Base-by-base conservation (phyloP, 2,113 vertebrate genomes). In the Xiphorhynchus elegans region DNA sequence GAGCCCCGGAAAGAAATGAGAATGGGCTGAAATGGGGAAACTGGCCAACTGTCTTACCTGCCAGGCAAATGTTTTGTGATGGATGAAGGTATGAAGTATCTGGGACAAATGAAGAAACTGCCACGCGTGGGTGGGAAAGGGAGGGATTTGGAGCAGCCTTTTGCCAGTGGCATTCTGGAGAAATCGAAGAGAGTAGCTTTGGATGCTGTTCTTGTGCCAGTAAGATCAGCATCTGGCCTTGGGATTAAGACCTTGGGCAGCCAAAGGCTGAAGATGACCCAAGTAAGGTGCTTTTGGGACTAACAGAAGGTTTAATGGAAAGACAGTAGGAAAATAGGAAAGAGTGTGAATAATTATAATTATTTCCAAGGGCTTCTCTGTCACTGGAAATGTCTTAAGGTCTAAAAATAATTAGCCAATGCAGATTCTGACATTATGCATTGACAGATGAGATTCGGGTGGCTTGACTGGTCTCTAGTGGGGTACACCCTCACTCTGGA, bases 41-140 rank as follows among this genome's bases (percentile, higher is more conserved):
- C 7, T 26, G 40, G 60, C 25, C 33, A 76, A 59, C 31, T 12
- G 33, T 37, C 29, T 67, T 53, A 11, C 11, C 49, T 84, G 74
- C 19, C 77, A 81, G 60, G 23, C 17, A 87, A n/a, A 46, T 1
- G 0, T 79, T 93, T 33, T 5, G 19, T 33, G 31, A 13, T 49
- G 21, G 26, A 15, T 62, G 52, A 25, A 75, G 11, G 4, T 31
- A 13, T 31, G 56, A 78, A 82, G 33, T 17, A 18, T 35, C 13
- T 16, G 12, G 29, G 23, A 58, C 11, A 56, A 69, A 56, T 31
- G 47, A 78, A 90, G 31, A 40, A 58, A 26, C 49, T 60, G 33
- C 35, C 28, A 28, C 0, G 0, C 37, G 24, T 13, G 6, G 17
- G 4, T 63, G 6, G 33, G 8, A 11, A 9, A 60, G 53, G 49